Percentiles rank a stretch among this genome's conserved stretches.
phyloP scores from a whole-genome alignment of 2,888 invertebrate genomes.

The Tenthredo notha region DNA sequence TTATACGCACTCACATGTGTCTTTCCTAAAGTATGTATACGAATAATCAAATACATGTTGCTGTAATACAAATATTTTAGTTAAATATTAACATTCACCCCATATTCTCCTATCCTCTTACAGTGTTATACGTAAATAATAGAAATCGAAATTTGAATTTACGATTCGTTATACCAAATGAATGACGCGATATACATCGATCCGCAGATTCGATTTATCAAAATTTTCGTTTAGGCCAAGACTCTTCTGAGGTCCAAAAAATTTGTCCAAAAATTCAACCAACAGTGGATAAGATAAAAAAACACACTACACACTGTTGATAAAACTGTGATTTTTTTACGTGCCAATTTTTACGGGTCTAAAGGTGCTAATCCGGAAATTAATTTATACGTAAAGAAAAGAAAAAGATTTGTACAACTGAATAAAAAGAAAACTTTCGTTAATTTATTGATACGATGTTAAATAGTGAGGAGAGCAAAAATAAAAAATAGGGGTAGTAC shows the following conservation, averaged over 20 bases:
- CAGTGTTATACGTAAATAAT: not conserved
- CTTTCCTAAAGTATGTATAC: conserved; percentile 45
- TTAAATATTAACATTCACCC: not conserved
- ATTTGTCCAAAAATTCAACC: not conserved
- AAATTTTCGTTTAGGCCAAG: not conserved
- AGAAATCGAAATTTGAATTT: not conserved
- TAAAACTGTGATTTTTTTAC: not conserved
- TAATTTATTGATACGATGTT: not conserved
- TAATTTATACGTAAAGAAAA: too few species aligned
- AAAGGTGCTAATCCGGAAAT: not conserved
- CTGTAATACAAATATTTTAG: not conserved
- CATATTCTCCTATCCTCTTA: not conserved
- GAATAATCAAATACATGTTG: conserved; percentile 43
- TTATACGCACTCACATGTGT: not conserved
- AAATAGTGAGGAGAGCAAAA: not conserved
- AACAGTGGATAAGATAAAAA: not conserved
- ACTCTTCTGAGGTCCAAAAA: not conserved
- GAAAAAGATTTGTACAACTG: not conserved
- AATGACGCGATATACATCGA: not conserved
- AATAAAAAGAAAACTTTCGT: not conserved
- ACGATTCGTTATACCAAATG: not conserved
- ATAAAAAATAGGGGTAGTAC: not conserved
- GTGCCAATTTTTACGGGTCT: not conserved
- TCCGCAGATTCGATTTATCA: not conserved
- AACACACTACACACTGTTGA: not conserved